Conservation (phyloP, 2,888 invertebrate species). For the Tetragnatha montana region DNA sequence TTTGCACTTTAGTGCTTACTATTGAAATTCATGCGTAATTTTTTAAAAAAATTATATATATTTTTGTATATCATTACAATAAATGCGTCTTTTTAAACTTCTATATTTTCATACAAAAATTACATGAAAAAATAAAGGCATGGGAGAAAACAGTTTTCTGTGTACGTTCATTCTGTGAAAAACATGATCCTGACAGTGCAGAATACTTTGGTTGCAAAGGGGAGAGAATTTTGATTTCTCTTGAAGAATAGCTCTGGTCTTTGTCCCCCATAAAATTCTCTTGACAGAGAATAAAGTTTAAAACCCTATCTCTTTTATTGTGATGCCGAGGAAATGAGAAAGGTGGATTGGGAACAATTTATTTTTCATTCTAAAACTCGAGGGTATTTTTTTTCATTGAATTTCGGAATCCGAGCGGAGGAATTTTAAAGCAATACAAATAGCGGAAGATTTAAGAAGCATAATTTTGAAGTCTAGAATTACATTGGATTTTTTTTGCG, state of each 20-base stretch:
- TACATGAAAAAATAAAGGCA: neutral
- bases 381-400: neutral
- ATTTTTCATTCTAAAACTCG: neutral
- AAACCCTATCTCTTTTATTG: conserved; percentile 34
- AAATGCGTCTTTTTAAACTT: neutral
- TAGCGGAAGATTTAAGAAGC: neutral
- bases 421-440: neutral
- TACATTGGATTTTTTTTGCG: neutral
- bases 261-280: conserved; percentile 17
- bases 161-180: neutral
- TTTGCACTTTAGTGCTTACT: too few relatives aligned
- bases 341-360: neutral
- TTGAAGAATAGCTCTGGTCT: neutral
- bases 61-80: neutral
- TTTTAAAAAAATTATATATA: neutral
- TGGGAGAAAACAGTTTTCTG: neutral
- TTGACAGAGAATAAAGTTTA: conserved; percentile 11
- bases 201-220: neutral
- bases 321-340: neutral
- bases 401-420: neutral
- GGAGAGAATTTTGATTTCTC: neutral
- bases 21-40: too few relatives aligned
- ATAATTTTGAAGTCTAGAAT: neutral
- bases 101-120: neutral
- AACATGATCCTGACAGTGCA: neutral